A percentile compares a stretch with the other conserved stretches of the same genome.
phyloP scores from a whole-genome alignment of 2,113 vertebrate genomes.

The Numida meleagris region DNA sequence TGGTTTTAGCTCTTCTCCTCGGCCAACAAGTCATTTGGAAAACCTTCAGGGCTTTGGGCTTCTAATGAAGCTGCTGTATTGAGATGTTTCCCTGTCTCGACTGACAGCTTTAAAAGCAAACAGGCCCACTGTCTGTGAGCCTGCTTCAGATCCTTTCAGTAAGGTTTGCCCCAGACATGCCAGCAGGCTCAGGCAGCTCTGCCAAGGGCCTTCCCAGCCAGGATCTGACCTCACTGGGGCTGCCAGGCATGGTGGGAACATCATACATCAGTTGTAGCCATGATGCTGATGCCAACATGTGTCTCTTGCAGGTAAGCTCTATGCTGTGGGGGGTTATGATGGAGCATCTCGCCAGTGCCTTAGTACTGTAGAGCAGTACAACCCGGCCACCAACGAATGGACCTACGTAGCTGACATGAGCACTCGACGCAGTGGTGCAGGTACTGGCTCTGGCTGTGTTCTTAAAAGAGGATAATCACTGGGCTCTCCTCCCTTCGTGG shows the following conservation, averaged over 20 bases:
- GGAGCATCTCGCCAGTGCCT: constrained; percentile 96
- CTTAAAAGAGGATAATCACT: accelerated
- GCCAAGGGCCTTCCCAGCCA: background rate
- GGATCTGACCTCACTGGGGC: background rate
- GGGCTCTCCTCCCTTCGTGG: accelerated
- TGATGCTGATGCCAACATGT: background rate
- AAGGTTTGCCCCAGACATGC: background rate
- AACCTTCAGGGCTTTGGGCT: background rate
- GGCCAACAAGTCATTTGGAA: background rate
- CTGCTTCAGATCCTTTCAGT: accelerated
- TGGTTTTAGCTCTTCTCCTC: background rate
- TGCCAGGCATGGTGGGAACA: accelerated
- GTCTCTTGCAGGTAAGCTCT: constrained; percentile 87
- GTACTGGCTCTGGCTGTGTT: constrained; percentile 58
- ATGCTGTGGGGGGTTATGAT: constrained; percentile 94
- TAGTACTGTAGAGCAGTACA: constrained; percentile 94
- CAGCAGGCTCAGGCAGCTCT: background rate
- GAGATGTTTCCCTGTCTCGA: background rate
- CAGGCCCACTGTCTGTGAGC: accelerated
- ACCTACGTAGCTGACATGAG: constrained; percentile 93
- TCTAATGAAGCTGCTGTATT: background rate
- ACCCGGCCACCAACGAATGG: constrained; percentile 92
- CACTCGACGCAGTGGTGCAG: constrained; percentile 95
- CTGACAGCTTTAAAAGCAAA: background rate
- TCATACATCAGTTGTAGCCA: accelerated